A percentile compares a stretch with the other conserved stretches of the same genome.
These are phyloP conservation scores for Sakesphorus luctuosus DNA, from an alignment of 2,113 vertebrate species.

Conservation along the genomic window DNA sequence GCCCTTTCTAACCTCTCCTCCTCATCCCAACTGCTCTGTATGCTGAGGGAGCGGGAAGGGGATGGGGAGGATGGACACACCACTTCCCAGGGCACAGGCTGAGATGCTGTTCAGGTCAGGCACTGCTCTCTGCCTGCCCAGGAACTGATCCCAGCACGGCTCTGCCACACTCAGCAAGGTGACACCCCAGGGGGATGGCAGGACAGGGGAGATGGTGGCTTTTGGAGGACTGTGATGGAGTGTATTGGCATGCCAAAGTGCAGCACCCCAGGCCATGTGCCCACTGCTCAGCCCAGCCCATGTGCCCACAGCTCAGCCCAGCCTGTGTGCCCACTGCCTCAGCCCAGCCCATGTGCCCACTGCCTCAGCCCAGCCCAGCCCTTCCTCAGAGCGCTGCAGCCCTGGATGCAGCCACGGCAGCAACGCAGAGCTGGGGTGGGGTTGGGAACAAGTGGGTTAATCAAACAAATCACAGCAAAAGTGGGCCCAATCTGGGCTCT, in stretches of 20 bases:
- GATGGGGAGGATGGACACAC: neutral
- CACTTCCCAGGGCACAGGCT: neutral
- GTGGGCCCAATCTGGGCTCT: neutral
- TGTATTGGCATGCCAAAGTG: neutral
- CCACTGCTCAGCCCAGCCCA: too few relatives aligned
- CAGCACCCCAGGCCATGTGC: neutral
- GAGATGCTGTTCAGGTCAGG: neutral
- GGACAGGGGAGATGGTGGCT: neutral
- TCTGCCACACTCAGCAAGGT: neutral
- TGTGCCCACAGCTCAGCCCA: neutral
- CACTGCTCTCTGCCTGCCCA: neutral
- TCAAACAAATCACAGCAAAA: neutral
- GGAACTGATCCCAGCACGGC: neutral
- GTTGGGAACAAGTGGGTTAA: neutral
- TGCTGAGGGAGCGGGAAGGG: rapidly evolving
- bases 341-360: rapidly evolving
- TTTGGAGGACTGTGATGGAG: rapidly evolving
- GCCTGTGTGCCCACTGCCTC: neutral
- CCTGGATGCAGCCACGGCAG: neutral
- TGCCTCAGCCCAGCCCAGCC: neutral
- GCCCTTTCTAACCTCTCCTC: neutral
- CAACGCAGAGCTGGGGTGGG: neutral
- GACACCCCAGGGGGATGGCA: neutral
- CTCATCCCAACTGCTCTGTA: neutral
- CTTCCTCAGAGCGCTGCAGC: rapidly evolving